Evolutionary conservation across 2,113 vertebrate species (phyloP), one percentile per base, ranked within the genome.

Genomic region (Hypocryptadius cinnamomeus): DNA sequence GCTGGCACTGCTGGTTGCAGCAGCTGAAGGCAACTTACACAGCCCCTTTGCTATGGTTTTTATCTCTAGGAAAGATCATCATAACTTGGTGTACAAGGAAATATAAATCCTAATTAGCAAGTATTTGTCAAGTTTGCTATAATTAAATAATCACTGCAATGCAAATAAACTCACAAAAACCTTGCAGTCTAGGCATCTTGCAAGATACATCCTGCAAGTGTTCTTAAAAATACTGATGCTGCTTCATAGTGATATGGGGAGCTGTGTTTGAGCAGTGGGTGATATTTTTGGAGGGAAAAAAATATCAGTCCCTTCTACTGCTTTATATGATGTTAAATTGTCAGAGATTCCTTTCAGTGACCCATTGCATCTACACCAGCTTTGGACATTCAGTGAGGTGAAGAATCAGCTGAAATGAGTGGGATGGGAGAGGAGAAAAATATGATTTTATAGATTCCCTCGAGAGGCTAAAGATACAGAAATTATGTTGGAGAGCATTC

Each of bases 331-430:
- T 37, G 6, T 63, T 61, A 17, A 18, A 7, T 47, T 56, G 28
- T 40, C 42, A 50, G 66, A 81, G 45, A 33, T 42, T 85, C 22
- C 12, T 65, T 33, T 59, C 44, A 27, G 48, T 12, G 17, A 44
- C 63, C 66, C 1, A 1, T 45, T 37, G 13, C 30, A 22, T 37
- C 30, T 79, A 16, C 11, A 22, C 30, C 35, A 35, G 23, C 54
- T 77, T 79, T 61, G 42, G 85, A 37, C 9, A 6, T 39, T 51
- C 0, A 0, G 8, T 56, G 40, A 42, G 15, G 37, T 28, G 35
- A 80, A 47, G 48, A 93, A 81, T 79, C 19, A 11, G 19, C 15
- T 91, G 50, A 45, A 72, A 51, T 68, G 27, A 85, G 12, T 50
- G 54, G 64, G 21, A 27, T 37, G 28, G 30, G 45, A 56, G 27